These are phyloP conservation scores for Otis tarda DNA, from an alignment of 2,113 vertebrate genomes.

Conservation along the genomic window DNA sequence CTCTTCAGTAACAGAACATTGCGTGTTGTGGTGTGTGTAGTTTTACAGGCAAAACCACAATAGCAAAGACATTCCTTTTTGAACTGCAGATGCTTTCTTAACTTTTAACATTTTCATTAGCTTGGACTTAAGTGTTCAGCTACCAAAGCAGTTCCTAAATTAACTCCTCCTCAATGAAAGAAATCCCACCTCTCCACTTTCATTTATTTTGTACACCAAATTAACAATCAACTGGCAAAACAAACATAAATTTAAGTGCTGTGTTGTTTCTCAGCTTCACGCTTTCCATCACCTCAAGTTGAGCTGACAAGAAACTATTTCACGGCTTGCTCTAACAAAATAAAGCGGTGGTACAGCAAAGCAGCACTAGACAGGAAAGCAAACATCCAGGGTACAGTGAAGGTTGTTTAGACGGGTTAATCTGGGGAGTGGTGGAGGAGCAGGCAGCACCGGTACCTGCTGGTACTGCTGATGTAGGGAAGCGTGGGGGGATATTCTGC, in stretches of 20 bases:
- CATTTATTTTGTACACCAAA: background rate
- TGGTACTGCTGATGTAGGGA: background rate
- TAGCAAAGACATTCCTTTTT: background rate
- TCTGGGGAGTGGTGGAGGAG: background rate
- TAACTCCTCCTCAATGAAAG: background rate
- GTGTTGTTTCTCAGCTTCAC: background rate
- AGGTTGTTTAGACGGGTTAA: background rate
- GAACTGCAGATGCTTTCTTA: background rate
- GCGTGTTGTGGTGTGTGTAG: background rate
- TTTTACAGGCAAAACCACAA: background rate
- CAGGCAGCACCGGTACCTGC: background rate
- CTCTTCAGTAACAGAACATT: background rate
- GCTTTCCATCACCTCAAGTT: background rate
- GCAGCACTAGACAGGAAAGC: background rate
- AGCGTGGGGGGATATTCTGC: background rate
- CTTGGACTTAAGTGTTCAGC: background rate
- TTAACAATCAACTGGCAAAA: constrained; percentile 1
- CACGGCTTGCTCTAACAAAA: background rate
- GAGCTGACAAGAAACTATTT: constrained; percentile 26
- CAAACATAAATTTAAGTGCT: background rate
- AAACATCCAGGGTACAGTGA: background rate
- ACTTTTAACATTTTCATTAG: background rate
- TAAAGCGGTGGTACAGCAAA: background rate
- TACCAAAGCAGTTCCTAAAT: background rate
- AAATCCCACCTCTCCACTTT: background rate